Evolutionary conservation across 1,140 invertebrate genomes (phyloP).

Genomic region (Hydropsyche tenuis): DNA sequence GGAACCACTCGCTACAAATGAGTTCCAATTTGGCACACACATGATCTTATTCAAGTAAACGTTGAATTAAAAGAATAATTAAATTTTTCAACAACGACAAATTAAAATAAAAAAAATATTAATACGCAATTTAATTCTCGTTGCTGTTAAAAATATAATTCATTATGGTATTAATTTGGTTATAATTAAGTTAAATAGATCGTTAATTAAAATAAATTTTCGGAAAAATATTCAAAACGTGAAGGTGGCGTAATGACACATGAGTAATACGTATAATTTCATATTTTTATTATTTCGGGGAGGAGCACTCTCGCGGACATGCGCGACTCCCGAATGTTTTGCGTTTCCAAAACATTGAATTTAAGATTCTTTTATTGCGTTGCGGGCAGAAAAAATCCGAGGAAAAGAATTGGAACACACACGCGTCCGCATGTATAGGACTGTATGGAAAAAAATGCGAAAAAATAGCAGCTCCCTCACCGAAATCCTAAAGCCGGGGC

Average conservation of each 20-base stretch:
- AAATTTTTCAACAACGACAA: no score
- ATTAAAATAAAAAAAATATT: no score
- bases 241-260: not conserved
- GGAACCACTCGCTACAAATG: not conserved
- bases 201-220: no score
- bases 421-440: not conserved
- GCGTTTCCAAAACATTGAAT: conserved; percentile 41
- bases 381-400: conserved; percentile 29
- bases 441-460: not conserved
- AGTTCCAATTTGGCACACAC: not conserved
- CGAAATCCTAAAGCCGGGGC: conserved; percentile 13
- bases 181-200: no score
- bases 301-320: conserved; percentile 22
- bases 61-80: no score
- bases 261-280: conserved; percentile 28
- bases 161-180: no score
- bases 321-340: conserved; percentile 33
- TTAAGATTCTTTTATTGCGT: conserved; percentile 40
- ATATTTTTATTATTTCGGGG: conserved; percentile 20
- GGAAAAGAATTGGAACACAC: conserved; percentile 20
- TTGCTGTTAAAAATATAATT: no score
- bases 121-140: no score
- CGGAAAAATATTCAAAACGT: no score
- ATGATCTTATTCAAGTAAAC: no score
- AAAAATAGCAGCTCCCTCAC: conserved; percentile 12